Percentiles rank a stretch among this genome's conserved stretches.
Evolutionary conservation across 2,888 invertebrate genomes (phyloP).

Genomic region (Criorhina ranunculi): DNA sequence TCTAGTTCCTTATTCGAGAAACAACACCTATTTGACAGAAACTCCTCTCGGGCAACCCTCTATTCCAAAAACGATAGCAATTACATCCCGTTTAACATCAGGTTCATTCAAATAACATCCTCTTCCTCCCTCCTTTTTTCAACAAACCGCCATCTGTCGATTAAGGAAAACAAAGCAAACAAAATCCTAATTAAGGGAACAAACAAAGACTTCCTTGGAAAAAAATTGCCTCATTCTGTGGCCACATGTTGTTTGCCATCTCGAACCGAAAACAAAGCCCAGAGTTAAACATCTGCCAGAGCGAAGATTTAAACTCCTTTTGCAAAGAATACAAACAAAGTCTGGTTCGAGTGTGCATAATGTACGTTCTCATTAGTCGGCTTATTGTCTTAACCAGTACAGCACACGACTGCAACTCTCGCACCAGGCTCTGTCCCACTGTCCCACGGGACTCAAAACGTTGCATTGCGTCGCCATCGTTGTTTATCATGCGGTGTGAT

Average conservation of each 20-base stretch:
- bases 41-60: background rate
- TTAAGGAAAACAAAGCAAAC: slow-evolving; percentile 40
- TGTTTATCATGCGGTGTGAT: slow-evolving; percentile 58
- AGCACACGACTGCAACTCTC: slow-evolving; percentile 58
- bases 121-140: slow-evolving; percentile 18
- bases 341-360: slow-evolving; percentile 18
- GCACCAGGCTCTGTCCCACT: slow-evolving; percentile 33
- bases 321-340: slow-evolving; percentile 68
- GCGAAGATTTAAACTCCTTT: slow-evolving; percentile 55
- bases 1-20: background rate
- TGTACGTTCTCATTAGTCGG: slow-evolving; percentile 67
- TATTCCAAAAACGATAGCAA: background rate
- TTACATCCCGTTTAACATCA: slow-evolving; percentile 22
- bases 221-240: slow-evolving; percentile 61
- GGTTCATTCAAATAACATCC: slow-evolving; percentile 39
- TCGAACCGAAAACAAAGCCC: slow-evolving; percentile 37
- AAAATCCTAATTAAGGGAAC: slow-evolving; percentile 68
- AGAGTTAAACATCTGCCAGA: slow-evolving; percentile 67
- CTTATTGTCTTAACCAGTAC: slow-evolving; percentile 70
- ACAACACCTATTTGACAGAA: background rate
- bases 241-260: slow-evolving; percentile 73
- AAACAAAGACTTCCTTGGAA: slow-evolving; percentile 58
- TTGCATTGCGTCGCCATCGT: slow-evolving; percentile 26
- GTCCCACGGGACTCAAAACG: slow-evolving; percentile 56
- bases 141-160: slow-evolving; percentile 57